These are phyloP conservation scores for Hemicordylus capensis DNA, from an alignment of 2,113 vertebrate genomes.

Conservation along the genomic window DNA sequence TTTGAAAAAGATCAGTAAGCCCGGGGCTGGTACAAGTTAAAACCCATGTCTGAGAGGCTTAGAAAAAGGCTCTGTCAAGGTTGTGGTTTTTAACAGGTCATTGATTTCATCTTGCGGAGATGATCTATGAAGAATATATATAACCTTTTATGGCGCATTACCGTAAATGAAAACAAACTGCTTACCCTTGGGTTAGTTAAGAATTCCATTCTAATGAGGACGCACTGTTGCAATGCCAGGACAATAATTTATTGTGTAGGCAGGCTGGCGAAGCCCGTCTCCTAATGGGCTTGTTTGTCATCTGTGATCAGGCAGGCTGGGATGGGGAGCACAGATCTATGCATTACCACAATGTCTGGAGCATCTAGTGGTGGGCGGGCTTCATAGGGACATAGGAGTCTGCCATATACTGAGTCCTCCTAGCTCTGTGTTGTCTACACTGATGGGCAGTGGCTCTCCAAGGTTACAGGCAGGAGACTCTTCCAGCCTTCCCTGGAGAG, in stretches of 20 bases:
- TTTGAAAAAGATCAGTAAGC: conserved; percentile 41
- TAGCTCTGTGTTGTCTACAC: too few species aligned
- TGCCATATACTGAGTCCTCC: too few species aligned
- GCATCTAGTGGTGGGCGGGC: conserved; percentile 5
- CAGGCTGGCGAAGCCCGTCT: conserved; percentile 27
- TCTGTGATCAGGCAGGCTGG: conserved; percentile 51
- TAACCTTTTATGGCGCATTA: conserved; percentile 35
- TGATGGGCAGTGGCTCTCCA: too few species aligned
- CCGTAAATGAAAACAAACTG: conserved; percentile 37
- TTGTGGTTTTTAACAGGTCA: conserved; percentile 59
- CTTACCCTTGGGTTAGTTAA: conserved; percentile 52
- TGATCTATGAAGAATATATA: conserved; percentile 53
- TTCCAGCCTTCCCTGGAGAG: too few species aligned
- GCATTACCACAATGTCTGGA: conserved; percentile 54
- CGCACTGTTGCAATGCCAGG: conserved; percentile 49
- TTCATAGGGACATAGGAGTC: conserved; percentile 46
- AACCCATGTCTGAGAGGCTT: conserved; percentile 52
- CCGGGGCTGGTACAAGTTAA: conserved; percentile 56
- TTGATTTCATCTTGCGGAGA: conserved; percentile 54
- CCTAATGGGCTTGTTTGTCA: conserved; percentile 64
- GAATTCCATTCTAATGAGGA: conserved; percentile 51
- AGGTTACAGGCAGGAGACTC: too few species aligned
- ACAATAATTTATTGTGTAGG: conserved; percentile 48
- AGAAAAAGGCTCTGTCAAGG: conserved; percentile 60
- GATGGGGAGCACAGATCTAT: conserved; percentile 59